A percentile compares a stretch with the other conserved stretches of the same genome.
Conservation (phyloP, 2,888 invertebrate genomes). For the Phragmatobia fuliginosa region DNA sequence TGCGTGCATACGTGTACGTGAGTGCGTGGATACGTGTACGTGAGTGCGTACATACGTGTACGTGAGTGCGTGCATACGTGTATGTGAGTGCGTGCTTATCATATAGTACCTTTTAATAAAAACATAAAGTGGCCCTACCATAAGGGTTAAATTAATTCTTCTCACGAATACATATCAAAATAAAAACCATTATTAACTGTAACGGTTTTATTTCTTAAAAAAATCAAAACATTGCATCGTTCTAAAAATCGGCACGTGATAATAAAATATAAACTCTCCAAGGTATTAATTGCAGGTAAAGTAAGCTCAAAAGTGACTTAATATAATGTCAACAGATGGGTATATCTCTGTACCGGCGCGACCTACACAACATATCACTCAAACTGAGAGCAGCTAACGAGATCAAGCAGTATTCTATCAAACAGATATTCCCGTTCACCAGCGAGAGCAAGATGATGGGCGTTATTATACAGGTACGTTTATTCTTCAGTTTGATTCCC, state of each 20-base stretch:
- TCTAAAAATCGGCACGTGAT: no score
- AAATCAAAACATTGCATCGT: no score
- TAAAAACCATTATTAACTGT: no score
- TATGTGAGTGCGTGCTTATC: no score
- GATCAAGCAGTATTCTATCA: slow-evolving; percentile 88
- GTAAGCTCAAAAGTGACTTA: background rate
- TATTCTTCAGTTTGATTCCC: background rate
- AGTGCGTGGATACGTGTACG: no score
- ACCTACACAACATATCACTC: slow-evolving; percentile 88
- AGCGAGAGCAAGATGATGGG: slow-evolving; percentile 98
- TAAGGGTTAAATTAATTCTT: background rate
- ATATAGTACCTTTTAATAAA: background rate
- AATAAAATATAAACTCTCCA: no score
- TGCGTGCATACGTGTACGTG: no score
- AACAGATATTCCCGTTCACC: slow-evolving; percentile 95
- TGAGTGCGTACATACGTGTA: no score
- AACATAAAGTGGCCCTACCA: background rate
- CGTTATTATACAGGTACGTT: slow-evolving; percentile 91
- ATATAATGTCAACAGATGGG: slow-evolving; percentile 80
- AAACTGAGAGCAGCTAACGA: slow-evolving; percentile 88
- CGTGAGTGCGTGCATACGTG: background rate
- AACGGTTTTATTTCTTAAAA: background rate
- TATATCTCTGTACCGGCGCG: slow-evolving; percentile 87
- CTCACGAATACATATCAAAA: no score
- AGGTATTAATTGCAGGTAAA: no score